These are phyloP conservation scores for Leucoraja ocellata DNA, from an alignment of 2,797 vertebrate genomes.

Conservation along the genomic window DNA sequence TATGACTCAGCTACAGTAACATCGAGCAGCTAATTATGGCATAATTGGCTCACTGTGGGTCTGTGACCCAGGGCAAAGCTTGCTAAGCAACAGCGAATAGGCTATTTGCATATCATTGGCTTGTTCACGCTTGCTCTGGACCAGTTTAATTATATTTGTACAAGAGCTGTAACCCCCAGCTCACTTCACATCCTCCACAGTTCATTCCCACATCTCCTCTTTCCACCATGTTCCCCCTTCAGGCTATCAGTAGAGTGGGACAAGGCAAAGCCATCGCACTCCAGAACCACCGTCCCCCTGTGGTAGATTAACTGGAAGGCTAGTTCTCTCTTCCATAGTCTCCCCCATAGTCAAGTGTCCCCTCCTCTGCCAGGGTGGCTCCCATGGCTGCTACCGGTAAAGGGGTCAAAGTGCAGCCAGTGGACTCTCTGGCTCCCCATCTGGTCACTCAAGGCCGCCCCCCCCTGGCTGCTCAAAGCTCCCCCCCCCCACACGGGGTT, in stretches of 20 bases:
- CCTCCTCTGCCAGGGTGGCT: background rate
- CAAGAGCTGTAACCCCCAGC: background rate
- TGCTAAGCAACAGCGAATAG: slow-evolving; percentile 27
- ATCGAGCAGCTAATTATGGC: slow-evolving; percentile 10
- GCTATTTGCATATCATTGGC: slow-evolving; percentile 34
- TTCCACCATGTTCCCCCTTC: background rate
- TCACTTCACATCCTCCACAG: too few relatives aligned
- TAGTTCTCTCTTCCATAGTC: background rate
- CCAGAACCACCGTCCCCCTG: background rate
- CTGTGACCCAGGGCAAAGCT: slow-evolving; percentile 3
- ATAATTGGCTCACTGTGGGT: slow-evolving; percentile 25
- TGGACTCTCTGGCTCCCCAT: too few relatives aligned
- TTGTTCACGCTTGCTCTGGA: background rate
- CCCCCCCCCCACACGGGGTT: background rate
- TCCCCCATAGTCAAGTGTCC: background rate
- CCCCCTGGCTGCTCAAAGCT: background rate
- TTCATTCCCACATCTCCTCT: background rate
- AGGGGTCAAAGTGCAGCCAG: too few relatives aligned
- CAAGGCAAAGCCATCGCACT: background rate
- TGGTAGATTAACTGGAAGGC: background rate
- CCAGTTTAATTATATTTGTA: slow-evolving; percentile 33
- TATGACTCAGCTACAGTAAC: slow-evolving; percentile 28
- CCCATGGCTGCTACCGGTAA: background rate
- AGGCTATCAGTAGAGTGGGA: background rate
- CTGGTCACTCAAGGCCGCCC: background rate